These are phyloP conservation scores for Mesoclemmys tuberculata DNA, from an alignment of 2,113 vertebrate species.

Conservation along the genomic window DNA sequence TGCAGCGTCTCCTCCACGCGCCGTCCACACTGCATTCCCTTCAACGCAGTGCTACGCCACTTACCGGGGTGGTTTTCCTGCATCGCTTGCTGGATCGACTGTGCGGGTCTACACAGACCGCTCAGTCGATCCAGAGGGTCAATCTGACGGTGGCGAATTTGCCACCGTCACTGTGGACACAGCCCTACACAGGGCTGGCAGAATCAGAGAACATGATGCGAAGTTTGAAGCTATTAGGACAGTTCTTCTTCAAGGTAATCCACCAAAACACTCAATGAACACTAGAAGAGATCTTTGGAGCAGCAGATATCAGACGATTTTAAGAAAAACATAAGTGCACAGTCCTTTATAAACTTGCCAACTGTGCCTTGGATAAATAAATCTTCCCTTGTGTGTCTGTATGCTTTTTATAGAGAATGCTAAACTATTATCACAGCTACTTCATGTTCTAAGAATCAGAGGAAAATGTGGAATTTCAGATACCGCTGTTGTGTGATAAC, in stretches of 20 bases:
- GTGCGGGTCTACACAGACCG: too few species aligned
- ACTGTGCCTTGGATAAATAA: not conserved
- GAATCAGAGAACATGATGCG: rapidly evolving
- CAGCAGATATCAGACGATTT: not conserved
- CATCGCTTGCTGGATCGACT: too few species aligned
- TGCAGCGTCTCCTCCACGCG: too few species aligned
- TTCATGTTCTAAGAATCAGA: not conserved
- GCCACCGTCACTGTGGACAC: too few species aligned
- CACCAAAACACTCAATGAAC: not conserved
- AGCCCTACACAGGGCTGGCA: not conserved
- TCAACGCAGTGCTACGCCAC: too few species aligned
- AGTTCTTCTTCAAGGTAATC: not conserved
- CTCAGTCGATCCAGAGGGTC: too few species aligned
- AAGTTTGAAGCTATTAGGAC: not conserved
- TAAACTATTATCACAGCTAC: not conserved
- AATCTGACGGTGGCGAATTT: too few species aligned
- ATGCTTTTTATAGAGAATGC: rapidly evolving
- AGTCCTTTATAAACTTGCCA: not conserved
- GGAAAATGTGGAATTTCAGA: not conserved
- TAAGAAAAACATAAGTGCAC: not conserved
- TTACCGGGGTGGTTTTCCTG: too few species aligned
- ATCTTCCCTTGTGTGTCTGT: not conserved
- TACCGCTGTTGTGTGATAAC: not conserved
- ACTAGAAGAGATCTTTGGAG: not conserved
- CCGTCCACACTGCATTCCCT: too few species aligned